Base-by-base conservation (phyloP, 2,113 vertebrate genomes). In the Sorex araneus region DNA sequence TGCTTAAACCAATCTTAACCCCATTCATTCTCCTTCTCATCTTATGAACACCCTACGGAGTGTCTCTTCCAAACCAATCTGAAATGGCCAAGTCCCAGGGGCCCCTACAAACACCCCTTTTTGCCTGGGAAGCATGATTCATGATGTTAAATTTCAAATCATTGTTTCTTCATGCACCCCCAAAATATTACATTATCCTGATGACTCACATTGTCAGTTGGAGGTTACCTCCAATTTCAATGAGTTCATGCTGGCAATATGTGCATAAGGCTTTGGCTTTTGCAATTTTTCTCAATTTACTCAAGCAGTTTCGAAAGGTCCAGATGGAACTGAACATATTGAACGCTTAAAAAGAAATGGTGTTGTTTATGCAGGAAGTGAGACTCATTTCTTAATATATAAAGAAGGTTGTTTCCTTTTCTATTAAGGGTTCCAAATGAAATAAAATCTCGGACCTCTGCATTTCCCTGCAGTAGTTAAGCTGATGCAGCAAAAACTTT, bases 271-370 rank as follows among this genome's bases (percentile, higher is more conserved):
- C 89, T 97, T 95, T 18, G 1, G 47, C 88, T 97, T 93, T 96
- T 9, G 28, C 89, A 95, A 96, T 97, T 97, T 96, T 95, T 98
- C 96, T 98, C 97, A 97, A 82, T 97, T 97, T 97, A 89, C 96
- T 97, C 90, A 93, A 96, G 73, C 74, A 78, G 84, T 87, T 95
- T 91, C 90, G 91, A 95, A 90, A 90, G 66, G 70, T 85, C 89
- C 95, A 97, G 97, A 97, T 96, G 95, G 89, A 96, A 96, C 90
- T 89, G 87, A 94, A 84, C 84, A 92, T 50, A 89, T 70, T 90
- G 90, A 92, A 96, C 66, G 18, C 94, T 97, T 97, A 94, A 97
- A 97, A 96, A 82, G 40, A 96, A 96, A 94, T 91, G 27, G 97
- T 93, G 89, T 70, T 96, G 94, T 93, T 97, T 95, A 92, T 90